Conservation (phyloP, 2,113 vertebrate species). For the Equus quagga region DNA sequence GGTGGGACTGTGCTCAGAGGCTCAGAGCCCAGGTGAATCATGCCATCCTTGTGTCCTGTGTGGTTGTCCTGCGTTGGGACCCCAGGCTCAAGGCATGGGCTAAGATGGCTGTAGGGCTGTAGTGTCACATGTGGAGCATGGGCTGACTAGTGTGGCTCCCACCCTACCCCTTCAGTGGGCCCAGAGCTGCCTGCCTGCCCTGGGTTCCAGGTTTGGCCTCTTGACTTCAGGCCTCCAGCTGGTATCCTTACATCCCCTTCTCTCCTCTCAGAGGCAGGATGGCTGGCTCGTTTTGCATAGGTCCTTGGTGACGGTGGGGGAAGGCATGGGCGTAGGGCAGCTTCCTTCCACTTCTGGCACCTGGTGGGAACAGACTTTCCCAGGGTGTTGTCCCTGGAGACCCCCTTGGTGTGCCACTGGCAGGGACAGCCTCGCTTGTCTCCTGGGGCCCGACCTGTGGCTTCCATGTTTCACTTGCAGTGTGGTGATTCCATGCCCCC, state of each 20-base stretch:
- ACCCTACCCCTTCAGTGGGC: background rate
- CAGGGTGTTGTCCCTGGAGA: background rate
- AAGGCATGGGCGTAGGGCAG: background rate
- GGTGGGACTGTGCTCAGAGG: background rate
- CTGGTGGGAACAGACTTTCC: background rate
- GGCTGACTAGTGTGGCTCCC: too few relatives aligned
- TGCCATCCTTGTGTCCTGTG: background rate
- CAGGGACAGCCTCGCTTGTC: fast-evolving
- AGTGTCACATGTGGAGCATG: fast-evolving
- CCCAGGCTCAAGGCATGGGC: background rate
- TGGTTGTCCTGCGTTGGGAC: background rate
- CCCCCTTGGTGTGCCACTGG: background rate
- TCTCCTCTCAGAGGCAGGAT: too few relatives aligned
- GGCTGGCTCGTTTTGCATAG: background rate
- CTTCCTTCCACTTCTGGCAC: background rate
- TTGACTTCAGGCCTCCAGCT: background rate
- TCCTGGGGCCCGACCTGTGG: fast-evolving
- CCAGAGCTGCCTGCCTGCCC: background rate
- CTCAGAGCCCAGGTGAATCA: background rate
- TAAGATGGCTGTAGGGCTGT: background rate
- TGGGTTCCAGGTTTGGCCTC: background rate
- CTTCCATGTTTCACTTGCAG: fast-evolving
- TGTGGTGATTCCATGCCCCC: background rate
- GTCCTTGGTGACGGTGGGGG: background rate
- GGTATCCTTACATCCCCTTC: too few relatives aligned